phyloP scores from a whole-genome alignment of 2,888 invertebrate genomes.

The Stenodera caucasica region DNA sequence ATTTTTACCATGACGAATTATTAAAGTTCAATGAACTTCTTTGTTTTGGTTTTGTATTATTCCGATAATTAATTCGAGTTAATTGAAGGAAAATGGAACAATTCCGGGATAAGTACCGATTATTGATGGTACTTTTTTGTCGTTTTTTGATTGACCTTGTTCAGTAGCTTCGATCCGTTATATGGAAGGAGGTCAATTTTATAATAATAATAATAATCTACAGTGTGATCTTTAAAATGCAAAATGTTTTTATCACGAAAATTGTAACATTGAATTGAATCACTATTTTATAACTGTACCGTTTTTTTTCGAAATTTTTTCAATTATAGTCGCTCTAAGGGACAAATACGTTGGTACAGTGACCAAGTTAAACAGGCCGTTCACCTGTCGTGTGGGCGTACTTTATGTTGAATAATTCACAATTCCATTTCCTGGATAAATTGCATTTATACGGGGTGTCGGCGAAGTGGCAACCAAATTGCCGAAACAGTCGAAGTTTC shows the following conservation, averaged over 20 bases:
- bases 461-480: background rate
- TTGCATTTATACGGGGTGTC: background rate
- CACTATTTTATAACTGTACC: too few species aligned
- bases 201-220: slow-evolving; percentile 11
- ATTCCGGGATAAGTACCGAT: slow-evolving; percentile 15
- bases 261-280: slow-evolving; percentile 4
- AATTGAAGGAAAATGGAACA: slow-evolving; percentile 15
- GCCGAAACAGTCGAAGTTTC: background rate
- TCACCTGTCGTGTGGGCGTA: slow-evolving; percentile 41
- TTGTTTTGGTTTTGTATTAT: background rate
- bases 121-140: slow-evolving; percentile 14
- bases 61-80: too few species aligned
- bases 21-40: slow-evolving; percentile 18
- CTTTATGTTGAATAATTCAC: slow-evolving; percentile 16
- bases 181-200: slow-evolving; percentile 33
- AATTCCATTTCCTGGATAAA: slow-evolving; percentile 20
- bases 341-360: slow-evolving; percentile 42
- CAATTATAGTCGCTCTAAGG: too few species aligned
- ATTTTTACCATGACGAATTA: slow-evolving; percentile 2
- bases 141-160: slow-evolving; percentile 39
- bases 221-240: slow-evolving; percentile 8
- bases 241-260: slow-evolving; percentile 6
- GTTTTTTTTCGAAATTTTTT: too few species aligned
- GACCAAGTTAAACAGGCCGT: slow-evolving; percentile 44
- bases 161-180: slow-evolving; percentile 35